These are phyloP conservation scores for Austrofundulus limnaeus DNA, from an alignment of 2,113 vertebrate species.

Conservation along the genomic window DNA sequence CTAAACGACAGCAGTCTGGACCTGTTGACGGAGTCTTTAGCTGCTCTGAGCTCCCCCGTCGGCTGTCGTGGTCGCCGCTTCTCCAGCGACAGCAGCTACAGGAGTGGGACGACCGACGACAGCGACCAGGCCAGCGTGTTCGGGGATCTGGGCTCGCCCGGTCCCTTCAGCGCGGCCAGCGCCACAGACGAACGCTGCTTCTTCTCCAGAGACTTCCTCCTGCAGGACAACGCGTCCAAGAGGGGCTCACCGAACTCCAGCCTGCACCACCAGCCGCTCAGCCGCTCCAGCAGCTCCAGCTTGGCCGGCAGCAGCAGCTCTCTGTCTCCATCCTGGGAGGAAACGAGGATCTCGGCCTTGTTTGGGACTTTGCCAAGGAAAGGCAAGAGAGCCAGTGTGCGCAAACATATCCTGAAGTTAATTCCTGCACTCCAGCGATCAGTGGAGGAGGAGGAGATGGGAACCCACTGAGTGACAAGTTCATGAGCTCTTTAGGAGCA, in stretches of 20 bases:
- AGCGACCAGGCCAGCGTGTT: conserved; percentile 82
- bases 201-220: conserved; percentile 63
- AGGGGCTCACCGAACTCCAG: conserved; percentile 71
- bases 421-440: conserved; percentile 90
- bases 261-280: conserved; percentile 51
- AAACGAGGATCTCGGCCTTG: conserved; percentile 61
- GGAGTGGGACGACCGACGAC: conserved; percentile 83
- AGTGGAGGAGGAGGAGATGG: conserved; percentile 87
- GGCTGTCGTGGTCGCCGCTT: conserved; percentile 66
- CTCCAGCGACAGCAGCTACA: conserved; percentile 90
- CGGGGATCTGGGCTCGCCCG: conserved; percentile 77
- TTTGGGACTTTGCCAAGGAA: conserved; percentile 92
- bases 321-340: conserved; percentile 85
- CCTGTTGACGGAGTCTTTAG: conserved; percentile 65
- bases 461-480: conserved; percentile 29
- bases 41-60: conserved; percentile 29
- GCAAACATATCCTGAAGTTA: conserved; percentile 88
- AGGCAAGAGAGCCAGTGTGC: conserved; percentile 78
- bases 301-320: conserved; percentile 80
- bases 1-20: conserved; percentile 55
- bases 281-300: conserved; percentile 84
- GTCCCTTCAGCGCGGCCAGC: conserved; percentile 80
- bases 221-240: conserved; percentile 8
- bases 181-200: conserved; percentile 79
- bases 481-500: not conserved